Evolutionary conservation across 2,888 invertebrate genomes (phyloP), one percentile per base, ranked within the genome.

Genomic region (Troilus luridus): DNA sequence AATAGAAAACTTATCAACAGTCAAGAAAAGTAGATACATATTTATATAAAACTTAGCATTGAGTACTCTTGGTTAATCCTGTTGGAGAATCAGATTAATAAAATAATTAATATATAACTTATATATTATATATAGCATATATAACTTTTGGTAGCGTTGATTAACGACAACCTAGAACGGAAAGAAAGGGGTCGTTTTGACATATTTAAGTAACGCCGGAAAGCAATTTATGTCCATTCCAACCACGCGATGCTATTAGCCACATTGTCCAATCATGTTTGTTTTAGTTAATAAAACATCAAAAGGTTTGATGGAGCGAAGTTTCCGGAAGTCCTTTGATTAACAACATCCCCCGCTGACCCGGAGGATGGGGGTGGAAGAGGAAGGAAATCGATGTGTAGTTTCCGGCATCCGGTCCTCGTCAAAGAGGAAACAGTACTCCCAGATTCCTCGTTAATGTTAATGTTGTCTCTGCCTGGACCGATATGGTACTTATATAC

Each of bases 311-410:
- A 56, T 85, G 56, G 85, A 85, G 56, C 85, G 56, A 85, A 56
- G n/a, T 85, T 85, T 21, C 85, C 85, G 85, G 85, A 85, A 85
- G 85, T 58, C 85, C 85, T 56, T 85, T 85, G 85, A 85, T 56
- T 9, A 85, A n/a, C 56, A 56, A 85, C 54, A 41, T 41, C 41
- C 41, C 41, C 85, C 85, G n/a, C 85, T 21, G 56, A 27, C 56
- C 21, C 56, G 54, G 21, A 56, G 56, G 56, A 56, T 54, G 85
- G 85, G 85, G 85, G 21, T 54, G 56, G n/a, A 85, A 85, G 56
- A 85, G 85, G 85, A 85, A 85, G 85, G 85, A 85, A 85, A 85
- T 85, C 56, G 85, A 58, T 85, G 85, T 85, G 56, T 85, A 54
- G 56, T n/a, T 85, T 85, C 85, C 85, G 56, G 85, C n/a, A 85